These are phyloP conservation scores for Hippocampus mohnikei DNA, from an alignment of 2,113 vertebrate species.

Conservation along the genomic window DNA sequence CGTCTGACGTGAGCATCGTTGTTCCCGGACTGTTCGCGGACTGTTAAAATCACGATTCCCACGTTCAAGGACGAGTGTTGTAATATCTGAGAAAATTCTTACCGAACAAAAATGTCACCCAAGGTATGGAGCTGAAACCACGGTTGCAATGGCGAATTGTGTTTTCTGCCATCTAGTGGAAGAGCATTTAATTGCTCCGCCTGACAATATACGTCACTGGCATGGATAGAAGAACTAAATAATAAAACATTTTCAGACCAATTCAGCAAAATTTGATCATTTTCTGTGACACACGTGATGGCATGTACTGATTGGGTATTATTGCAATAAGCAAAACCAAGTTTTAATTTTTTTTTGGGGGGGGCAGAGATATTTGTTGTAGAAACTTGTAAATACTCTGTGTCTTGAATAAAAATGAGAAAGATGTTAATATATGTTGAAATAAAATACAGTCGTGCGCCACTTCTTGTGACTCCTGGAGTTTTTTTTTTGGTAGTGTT, in stretches of 20 bases:
- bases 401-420: slow-evolving; percentile 48
- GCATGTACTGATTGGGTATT: neutral
- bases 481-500: slow-evolving; percentile 19
- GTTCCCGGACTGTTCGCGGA: slow-evolving; percentile 21
- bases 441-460: slow-evolving; percentile 67
- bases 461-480: slow-evolving; percentile 27
- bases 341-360: slow-evolving; percentile 19
- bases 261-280: neutral
- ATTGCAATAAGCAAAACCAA: slow-evolving; percentile 19
- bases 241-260: neutral
- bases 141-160: neutral
- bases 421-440: slow-evolving; percentile 64
- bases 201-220: neutral
- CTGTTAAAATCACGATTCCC: slow-evolving; percentile 23
- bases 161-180: neutral
- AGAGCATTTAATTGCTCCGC: neutral
- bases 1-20: slow-evolving; percentile 19
- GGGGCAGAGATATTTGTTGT: slow-evolving; percentile 36
- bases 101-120: too few species aligned
- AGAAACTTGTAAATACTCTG: slow-evolving; percentile 46
- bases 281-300: neutral
- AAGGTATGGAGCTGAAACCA: too few species aligned
- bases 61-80: slow-evolving; percentile 8
- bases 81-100: neutral
- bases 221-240: neutral